A percentile compares a stretch with the other conserved stretches of the same genome.
Conservation (phyloP, 2,797 vertebrate genomes). For the Schizopygopsis malacanthus region DNA sequence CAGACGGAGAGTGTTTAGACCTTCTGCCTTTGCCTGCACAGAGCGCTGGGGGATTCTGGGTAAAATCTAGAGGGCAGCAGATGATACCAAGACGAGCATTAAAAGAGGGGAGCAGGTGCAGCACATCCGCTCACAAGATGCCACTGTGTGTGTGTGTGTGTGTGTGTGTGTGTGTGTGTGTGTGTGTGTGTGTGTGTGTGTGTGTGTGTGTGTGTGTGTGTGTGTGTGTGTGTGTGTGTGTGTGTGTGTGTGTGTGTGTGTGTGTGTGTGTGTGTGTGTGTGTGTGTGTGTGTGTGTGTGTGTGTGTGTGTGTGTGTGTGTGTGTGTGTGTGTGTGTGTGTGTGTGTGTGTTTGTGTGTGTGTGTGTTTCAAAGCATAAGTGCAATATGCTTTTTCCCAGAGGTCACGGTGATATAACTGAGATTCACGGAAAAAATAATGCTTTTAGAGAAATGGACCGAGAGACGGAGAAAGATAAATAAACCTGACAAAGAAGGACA, state of each 20-base stretch:
- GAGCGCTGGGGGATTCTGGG: conserved; percentile 31
- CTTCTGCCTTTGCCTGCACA: not conserved
- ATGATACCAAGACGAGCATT: not conserved
- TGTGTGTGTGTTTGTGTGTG: not conserved
- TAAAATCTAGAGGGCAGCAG: conserved; percentile 28
- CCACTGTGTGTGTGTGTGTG: too few relatives aligned
- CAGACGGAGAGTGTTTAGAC: not conserved
- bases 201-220: too few relatives aligned
- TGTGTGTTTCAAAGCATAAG: conserved; percentile 9
- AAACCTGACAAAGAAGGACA: not conserved
- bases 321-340: too few relatives aligned
- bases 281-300: too few relatives aligned
- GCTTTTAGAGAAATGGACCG: conserved; percentile 28
- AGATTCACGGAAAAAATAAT: not conserved
- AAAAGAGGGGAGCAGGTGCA: conserved; percentile 37
- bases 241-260: too few relatives aligned
- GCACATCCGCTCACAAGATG: not conserved
- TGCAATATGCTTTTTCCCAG: conserved; percentile 13
- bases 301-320: too few relatives aligned
- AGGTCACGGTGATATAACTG: conserved; percentile 3
- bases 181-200: too few relatives aligned
- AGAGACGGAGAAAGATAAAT: not conserved
- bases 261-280: too few relatives aligned
- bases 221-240: too few relatives aligned
- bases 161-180: too few relatives aligned